Evolutionary conservation across 2,113 vertebrate species (phyloP), one percentile per base, ranked within the genome.

Genomic region (Noctilio leporinus): DNA sequence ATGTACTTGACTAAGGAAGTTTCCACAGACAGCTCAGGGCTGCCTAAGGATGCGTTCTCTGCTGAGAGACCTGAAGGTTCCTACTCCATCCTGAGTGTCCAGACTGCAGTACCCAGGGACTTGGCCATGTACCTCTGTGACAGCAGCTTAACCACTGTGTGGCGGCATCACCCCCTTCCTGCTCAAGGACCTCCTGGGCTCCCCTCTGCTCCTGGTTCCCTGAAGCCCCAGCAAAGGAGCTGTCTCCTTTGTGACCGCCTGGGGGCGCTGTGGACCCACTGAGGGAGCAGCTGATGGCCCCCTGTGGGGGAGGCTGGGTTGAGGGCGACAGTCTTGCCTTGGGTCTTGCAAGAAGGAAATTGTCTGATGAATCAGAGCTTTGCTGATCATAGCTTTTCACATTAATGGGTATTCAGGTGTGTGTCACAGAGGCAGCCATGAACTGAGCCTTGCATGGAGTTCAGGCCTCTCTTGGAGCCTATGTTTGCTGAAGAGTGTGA

Each of bases 1-100:
- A 3, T 59, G 2, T 73, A 30, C 30, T 94, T 96, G 11, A 0
- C 3, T 6, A 0, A 49, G 0, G 0, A 5, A 0, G 0, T 2
- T 3, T 0, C 0, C n/a, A n/a, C n/a, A 2, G 87, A 95, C 17
- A 1, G 2, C 2, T 90, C 70, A 8, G 75, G 33, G n/a, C 45
- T 90, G 55, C 51, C 45, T 12, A n/a, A 38, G 0, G 2, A 30
- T 2, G 0, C 10, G 2, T 64, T 95, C 84, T 87, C 11, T 28
- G 75, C 43, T 4, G 1, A 19, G 22, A 65, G 81, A n/a, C 0
- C 28, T 0, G 0, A 8, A 1, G 30, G 40, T 1, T 47, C 16
- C 0, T 0, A 0, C 12, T 96, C 57, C 47, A 70, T 0, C 0
- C 82, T 96, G 65, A 45, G 7, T 24, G 91, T 94, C 59, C 10